Base-by-base conservation (phyloP, 2,113 vertebrate species). In the Probosciger aterrimus region DNA sequence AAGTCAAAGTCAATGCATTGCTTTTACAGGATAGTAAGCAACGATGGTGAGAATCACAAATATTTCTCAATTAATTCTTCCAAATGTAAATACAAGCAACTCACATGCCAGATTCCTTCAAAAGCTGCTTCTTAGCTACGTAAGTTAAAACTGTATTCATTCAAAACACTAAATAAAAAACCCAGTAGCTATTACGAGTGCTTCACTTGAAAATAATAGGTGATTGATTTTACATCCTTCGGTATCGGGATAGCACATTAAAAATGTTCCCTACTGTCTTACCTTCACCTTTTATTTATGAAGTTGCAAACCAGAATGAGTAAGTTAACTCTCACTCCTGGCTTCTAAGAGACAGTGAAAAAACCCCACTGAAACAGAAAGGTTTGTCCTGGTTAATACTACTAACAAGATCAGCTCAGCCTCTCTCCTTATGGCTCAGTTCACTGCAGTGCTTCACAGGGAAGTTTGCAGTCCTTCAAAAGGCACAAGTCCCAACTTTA, bases 241-340 rank as follows among this genome's bases (percentile, higher is more conserved):
- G 92, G 23, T 49, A 70, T 35, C 18, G 15, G 25, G 47, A 84
- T 23, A 92, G 25, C 35, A 73, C 52, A 84, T 49, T 18, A 90
- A 64, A 82, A 81, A 15, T 63, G 75, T 88, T 64, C 50, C 37
- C 59, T 55, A 43, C 49, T 44, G 41, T 82, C 68, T 81, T 81
- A 90, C 37, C 33, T 73, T 63, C 85, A 59, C 37, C 52, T 87
- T 92, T 86, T 57, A 67, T 69, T 57, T 57, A 59, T 50, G 28
- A 82, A 79, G 64, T 68, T 93, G 49, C 20, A 15, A 81, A 95
- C 93, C 76, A 91, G 49, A 83, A 28, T 17, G 25, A 95, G 82
- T 69, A 95, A 95, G 83, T 92, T 78, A 95, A 94, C 43, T 87
- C 85, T 86, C 86, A 89, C 24, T 46, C 35, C 11, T 46, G 43